Conservation (phyloP, 2,888 invertebrate genomes). For the Mactromeris polynyma region DNA sequence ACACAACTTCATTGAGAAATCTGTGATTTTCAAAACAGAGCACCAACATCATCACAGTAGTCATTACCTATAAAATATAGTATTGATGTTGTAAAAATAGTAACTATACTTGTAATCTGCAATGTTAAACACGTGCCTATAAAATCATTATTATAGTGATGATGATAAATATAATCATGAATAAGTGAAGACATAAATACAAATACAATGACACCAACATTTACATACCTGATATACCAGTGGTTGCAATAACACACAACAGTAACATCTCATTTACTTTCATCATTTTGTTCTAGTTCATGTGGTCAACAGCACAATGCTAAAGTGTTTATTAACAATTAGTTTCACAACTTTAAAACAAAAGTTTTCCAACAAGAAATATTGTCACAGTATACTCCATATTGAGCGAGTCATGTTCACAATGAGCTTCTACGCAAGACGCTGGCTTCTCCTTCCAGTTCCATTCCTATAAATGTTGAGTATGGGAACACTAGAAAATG, state of each 20-base stretch:
- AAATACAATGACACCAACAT: too few relatives aligned
- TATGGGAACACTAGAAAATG: slow-evolving; percentile 19
- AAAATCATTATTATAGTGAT: too few relatives aligned
- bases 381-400: neutral
- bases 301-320: neutral
- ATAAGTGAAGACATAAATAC: too few relatives aligned
- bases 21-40: too few relatives aligned
- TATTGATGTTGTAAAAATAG: too few relatives aligned
- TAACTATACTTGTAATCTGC: too few relatives aligned
- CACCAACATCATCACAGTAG: too few relatives aligned
- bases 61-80: too few relatives aligned
- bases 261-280: neutral
- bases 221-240: neutral
- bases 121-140: too few relatives aligned
- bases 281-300: neutral
- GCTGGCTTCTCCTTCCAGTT: neutral
- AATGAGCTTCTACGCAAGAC: neutral
- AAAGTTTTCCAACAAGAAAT: neutral
- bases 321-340: neutral
- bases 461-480: neutral
- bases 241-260: neutral
- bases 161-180: too few relatives aligned
- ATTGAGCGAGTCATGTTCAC: neutral
- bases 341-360: neutral
- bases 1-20: too few relatives aligned